Conservation (phyloP, 2,113 vertebrate species). For the Ciconia stormi region DNA sequence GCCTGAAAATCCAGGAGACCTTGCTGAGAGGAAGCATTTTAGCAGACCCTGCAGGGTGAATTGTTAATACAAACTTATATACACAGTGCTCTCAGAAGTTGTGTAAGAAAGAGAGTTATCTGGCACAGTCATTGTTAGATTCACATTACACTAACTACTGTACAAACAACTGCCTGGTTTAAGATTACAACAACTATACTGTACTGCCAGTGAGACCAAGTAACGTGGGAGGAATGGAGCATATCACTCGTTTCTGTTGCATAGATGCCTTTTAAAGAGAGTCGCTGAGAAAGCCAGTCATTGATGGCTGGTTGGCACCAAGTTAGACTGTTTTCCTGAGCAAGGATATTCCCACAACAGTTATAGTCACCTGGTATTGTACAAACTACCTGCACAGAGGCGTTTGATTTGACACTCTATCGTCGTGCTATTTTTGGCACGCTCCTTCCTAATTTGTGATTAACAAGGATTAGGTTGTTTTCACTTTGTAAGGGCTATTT, state of each 20-base stretch:
- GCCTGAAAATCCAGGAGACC: conserved; percentile 39
- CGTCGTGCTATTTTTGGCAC: not conserved
- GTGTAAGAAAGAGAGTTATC: conserved; percentile 50
- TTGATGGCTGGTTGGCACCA: not conserved
- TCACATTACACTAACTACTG: conserved; percentile 27
- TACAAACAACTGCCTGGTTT: conserved; percentile 60
- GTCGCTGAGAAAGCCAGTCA: not conserved
- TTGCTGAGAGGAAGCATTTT: not conserved
- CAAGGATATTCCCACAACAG: conserved; percentile 24
- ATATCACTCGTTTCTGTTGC: conserved; percentile 5
- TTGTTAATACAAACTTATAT: conserved; percentile 15
- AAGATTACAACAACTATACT: not conserved
- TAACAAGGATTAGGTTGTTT: conserved; percentile 68
- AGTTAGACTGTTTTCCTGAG: not conserved
- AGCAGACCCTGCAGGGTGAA: conserved; percentile 7
- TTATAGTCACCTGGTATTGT: conserved; percentile 19
- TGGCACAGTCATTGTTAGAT: conserved; percentile 22
- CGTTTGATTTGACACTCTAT: conserved; percentile 14
- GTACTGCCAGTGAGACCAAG: not conserved
- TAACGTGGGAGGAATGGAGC: not conserved
- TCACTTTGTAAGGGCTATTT: conserved; percentile 58
- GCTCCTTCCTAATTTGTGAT: not conserved
- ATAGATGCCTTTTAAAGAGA: conserved; percentile 29
- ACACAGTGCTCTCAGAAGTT: not conserved
- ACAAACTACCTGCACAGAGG: conserved; percentile 26